These are phyloP conservation scores for Tympanuchus pallidicinctus DNA, from an alignment of 2,113 vertebrate species.

Conservation along the genomic window DNA sequence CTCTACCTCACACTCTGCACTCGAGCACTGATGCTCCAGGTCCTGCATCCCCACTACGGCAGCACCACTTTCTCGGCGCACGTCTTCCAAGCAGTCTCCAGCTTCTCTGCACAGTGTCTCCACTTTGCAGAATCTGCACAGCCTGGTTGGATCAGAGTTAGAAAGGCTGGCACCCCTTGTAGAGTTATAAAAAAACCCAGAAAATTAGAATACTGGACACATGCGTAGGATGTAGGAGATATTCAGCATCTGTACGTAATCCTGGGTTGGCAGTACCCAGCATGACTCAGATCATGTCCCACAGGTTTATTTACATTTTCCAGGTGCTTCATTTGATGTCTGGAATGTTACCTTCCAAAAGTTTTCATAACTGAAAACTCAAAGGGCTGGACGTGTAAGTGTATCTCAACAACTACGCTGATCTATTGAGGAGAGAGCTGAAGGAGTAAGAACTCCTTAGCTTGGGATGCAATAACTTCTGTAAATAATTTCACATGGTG, in stretches of 20 bases:
- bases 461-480: fast-evolving
- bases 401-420: background rate
- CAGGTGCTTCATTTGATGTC: background rate
- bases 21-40: no score
- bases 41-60: fast-evolving
- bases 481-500: background rate
- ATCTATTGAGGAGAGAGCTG: background rate
- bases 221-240: background rate
- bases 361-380: background rate
- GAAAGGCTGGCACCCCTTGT: background rate
- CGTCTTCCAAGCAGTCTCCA: background rate
- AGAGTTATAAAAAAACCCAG: no score
- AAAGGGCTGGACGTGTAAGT: background rate
- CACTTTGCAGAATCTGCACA: background rate
- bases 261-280: fast-evolving
- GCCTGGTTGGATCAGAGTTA: fast-evolving
- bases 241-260: background rate
- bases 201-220: no score
- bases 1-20: background rate
- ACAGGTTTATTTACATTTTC: background rate
- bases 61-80: no score
- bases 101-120: background rate
- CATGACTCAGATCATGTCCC: background rate
- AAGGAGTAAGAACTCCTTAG: background rate
- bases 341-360: background rate